Base-by-base conservation (phyloP, 2,888 invertebrate species). In the Tetragnatha montana region DNA sequence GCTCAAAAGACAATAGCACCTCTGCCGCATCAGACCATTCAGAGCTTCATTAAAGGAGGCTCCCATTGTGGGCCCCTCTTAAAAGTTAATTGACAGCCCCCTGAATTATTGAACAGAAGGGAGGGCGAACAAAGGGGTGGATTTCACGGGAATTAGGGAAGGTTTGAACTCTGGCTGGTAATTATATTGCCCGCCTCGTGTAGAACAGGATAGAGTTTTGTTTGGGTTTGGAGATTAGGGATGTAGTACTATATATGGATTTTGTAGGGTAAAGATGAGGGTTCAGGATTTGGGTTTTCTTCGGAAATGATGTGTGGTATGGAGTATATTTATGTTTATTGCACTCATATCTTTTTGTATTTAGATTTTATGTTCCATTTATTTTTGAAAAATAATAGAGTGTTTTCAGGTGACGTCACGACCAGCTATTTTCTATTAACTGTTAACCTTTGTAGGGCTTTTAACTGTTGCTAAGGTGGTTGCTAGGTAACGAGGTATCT, bases 61-160 rank as follows among this genome's bases (percentile, higher is more conserved):
- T 49, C 68, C 74, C 50, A 8, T 49, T 76, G 50, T 84, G 76
- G 76, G 47, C 22, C 47, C 50, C 49, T 51, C 76, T 85, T 68
- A 71, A 78, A 79, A 85, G 85, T 85, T 85, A 85, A 85, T 85
- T 85, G 85, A 85, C 85, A 78, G 70, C 71, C 70, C 47, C 6
- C 50, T 85, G 78, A 78, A 85, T 85, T 79, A 85, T 85, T 85
- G 22, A 85, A 51, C 70, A 71, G 22, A 71, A 14, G 12, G 68
- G 6, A 0, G n/a, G 75, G 74, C 12, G 60, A 19, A 78, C 22
- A 78, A 78, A 78, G 60, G 78, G 60, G 22, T n/a, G 8, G 78
- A 78, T 60, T 60, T 60, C 22, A 60, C 60, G 6, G 21, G 51
- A 8, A 51, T 50, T 51, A 21, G 51, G 76, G 51, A 17, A 12